Evolutionary conservation across 2,888 invertebrate species (phyloP).

Genomic region (Gasteruption jaculator): DNA sequence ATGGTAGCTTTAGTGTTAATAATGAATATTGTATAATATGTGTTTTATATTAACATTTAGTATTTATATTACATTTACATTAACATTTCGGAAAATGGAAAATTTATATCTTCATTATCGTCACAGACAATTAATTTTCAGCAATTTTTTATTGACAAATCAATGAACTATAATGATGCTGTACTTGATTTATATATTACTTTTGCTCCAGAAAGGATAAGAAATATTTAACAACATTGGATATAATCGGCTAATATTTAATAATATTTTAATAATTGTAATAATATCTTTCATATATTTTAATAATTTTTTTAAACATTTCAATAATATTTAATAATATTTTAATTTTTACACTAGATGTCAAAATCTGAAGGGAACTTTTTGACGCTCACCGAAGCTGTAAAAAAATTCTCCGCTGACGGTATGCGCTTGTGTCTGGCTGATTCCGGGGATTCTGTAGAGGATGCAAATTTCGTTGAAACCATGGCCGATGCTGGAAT

Average conservation of each 20-base stretch:
- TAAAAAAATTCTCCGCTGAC: slow-evolving; percentile 93
- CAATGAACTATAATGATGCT: too few species aligned
- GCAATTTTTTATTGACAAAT: too few species aligned
- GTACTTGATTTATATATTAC: too few species aligned
- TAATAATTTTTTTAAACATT: slow-evolving; percentile 1
- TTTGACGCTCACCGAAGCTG: slow-evolving; percentile 83
- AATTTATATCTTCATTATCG: too few species aligned
- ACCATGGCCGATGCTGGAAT: slow-evolving; percentile 92
- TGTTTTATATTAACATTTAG: too few species aligned
- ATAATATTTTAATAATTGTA: slow-evolving; percentile 3
- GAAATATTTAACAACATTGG: not conserved
- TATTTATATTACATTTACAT: too few species aligned
- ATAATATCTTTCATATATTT: slow-evolving; percentile 10
- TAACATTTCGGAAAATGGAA: too few species aligned
- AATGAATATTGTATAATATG: too few species aligned
- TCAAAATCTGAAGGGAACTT: slow-evolving; percentile 99
- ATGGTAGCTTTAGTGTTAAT: too few species aligned
- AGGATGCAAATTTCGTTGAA: slow-evolving; percentile 98
- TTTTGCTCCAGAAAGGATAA: too few species aligned
- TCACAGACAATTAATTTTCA: too few species aligned
- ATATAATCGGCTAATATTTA: slow-evolving; percentile 1
- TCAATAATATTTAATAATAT: slow-evolving; percentile 11
- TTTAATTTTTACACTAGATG: slow-evolving; percentile 64
- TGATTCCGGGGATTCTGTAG: slow-evolving; percentile 95
- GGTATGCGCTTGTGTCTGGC: slow-evolving; percentile 93